Base-by-base conservation (phyloP, 2,888 invertebrate species). In the Xanthorhoe spadicearia region DNA sequence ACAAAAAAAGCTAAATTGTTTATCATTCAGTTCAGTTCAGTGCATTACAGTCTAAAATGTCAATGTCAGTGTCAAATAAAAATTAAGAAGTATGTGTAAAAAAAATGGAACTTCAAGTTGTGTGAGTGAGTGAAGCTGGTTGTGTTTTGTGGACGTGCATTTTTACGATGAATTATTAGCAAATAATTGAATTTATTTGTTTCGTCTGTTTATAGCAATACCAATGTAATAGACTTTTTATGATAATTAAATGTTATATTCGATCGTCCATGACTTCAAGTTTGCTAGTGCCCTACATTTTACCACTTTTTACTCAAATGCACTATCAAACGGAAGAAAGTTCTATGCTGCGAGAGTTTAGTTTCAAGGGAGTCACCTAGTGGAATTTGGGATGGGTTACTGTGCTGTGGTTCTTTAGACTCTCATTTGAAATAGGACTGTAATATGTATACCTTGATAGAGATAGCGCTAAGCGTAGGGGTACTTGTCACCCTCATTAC, bases 361-460 rank as follows among this genome's bases (percentile, higher is more conserved):
- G 84, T 77, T 87, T 85, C 78, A 89, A 77, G 79, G 89, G 82
- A 84, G 86, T 88, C 79, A 90, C 90, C 78, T 89, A 86, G 80
- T 76, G 71, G 68, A 56, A 61, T 19, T 74, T 81, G 85, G 84
- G 75, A 88, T 90, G 90, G 86, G 83, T 84, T 74, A 76, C 80
- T 74, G 74, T 69, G 68, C 65, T 61, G 69, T 66, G 67, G 71
- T 72, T 67, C 66, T 72, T 76, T 74, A 67, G 69, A 75, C 79
- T 75, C 66, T 75, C 66, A 77, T 81, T 75, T 74, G 80, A 79
- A 86, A 74, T 85, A 76, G 81, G 83, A 85, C 83, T 83, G 76
- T 84, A 84, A 84, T 80, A 93, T 93, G 93, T 92, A 85, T 89
- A 88, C 89, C 74, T 67, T 91, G 73, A 73, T 93, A 79, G 92